These are phyloP conservation scores for Oncorhynchus kisutch DNA, from an alignment of 2,113 vertebrate genomes.

Conservation along the genomic window DNA sequence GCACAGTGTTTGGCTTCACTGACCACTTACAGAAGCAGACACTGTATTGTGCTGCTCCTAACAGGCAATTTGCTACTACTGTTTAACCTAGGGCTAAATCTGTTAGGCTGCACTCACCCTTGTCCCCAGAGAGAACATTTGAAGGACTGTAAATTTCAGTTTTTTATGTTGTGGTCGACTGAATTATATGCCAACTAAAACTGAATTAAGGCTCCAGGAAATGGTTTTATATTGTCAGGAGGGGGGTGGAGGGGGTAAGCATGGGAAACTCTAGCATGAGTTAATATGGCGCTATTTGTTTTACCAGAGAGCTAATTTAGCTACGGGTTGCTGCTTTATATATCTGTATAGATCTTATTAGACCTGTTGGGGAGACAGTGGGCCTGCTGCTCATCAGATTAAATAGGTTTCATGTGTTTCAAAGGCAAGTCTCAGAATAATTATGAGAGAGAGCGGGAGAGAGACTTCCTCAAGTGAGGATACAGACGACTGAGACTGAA, in stretches of 20 bases:
- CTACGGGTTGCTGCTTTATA: no score
- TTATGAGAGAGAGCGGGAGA: no score
- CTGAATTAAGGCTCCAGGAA: conserved; percentile 21
- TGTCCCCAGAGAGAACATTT: conserved; percentile 10
- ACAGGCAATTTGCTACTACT: conserved; percentile 23
- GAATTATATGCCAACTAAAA: conserved; percentile 40
- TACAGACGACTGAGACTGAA: no score
- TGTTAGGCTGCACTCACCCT: conserved; percentile 12
- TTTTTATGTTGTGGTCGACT: conserved; percentile 10
- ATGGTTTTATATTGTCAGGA: conserved; percentile 21
- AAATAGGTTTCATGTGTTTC: no score
- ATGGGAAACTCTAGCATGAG: no score
- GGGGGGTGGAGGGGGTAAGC: conserved; percentile 2
- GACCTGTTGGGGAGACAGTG: no score
- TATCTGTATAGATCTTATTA: no score
- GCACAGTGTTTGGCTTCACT: conserved; percentile 32
- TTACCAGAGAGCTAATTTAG: no score
- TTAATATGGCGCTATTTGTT: no score
- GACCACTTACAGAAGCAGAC: conserved; percentile 13
- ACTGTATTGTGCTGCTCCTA: conserved; percentile 4
- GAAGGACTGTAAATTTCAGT: conserved; percentile 8
- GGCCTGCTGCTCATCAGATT: no score
- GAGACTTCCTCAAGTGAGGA: no score
- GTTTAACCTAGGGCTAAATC: conserved; percentile 41
- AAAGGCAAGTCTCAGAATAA: no score